phyloP scores from a whole-genome alignment of 2,113 vertebrate genomes.

The Myrmecobius fasciatus region DNA sequence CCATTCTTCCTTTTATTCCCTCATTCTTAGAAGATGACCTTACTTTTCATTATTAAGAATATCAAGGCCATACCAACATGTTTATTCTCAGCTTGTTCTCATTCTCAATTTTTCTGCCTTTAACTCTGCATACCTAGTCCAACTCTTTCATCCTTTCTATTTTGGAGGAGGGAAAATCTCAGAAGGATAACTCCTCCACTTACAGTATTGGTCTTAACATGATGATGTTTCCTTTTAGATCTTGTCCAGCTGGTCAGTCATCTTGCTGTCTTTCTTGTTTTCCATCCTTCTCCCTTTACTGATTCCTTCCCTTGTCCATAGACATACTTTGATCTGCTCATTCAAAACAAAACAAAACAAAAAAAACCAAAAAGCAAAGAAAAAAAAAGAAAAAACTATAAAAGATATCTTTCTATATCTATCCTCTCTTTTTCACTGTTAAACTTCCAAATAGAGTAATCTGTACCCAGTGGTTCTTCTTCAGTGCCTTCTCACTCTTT shows the following conservation, averaged over 20 bases:
- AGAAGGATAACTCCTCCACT: neutral
- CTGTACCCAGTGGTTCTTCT: neutral
- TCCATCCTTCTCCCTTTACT: neutral
- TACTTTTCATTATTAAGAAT: neutral
- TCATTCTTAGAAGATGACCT: neutral
- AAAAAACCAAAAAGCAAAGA: neutral
- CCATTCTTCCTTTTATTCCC: neutral
- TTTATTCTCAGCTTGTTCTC: neutral
- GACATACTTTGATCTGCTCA: neutral
- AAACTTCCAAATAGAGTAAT: neutral
- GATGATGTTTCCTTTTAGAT: neutral
- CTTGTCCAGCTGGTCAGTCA: neutral
- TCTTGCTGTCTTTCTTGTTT: neutral
- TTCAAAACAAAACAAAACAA: neutral
- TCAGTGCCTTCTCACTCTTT: neutral
- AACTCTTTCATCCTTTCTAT: neutral
- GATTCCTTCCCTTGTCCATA: neutral
- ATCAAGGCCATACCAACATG: neutral
- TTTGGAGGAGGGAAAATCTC: neutral
- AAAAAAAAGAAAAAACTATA: neutral
- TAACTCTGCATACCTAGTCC: neutral
- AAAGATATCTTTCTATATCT: neutral
- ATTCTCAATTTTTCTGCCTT: neutral
- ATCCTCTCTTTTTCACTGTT: too few relatives aligned
- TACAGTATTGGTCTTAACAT: neutral